These are phyloP conservation scores for Erebia epiphron DNA, from an alignment of 2,888 invertebrate genomes.

Conservation along the genomic window DNA sequence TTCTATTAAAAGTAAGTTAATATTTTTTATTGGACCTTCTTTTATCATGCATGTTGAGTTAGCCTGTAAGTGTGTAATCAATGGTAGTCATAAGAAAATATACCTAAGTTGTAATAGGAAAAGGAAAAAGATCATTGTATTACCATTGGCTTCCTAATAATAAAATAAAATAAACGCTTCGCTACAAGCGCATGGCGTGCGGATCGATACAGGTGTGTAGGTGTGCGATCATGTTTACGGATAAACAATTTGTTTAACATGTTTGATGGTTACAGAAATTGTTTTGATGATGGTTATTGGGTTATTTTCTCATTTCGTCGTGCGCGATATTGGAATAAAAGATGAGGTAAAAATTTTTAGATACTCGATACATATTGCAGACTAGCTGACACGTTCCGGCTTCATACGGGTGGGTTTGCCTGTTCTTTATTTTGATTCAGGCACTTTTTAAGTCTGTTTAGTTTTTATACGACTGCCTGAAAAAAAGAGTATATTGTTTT, in stretches of 20 bases:
- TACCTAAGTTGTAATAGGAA: no score
- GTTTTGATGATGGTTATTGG: slow-evolving; percentile 13
- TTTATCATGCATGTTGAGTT: no score
- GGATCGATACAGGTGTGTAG: neutral
- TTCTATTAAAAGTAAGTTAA: no score
- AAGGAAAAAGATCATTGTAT: no score
- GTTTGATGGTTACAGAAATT: slow-evolving; percentile 10
- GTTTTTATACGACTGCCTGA: no score
- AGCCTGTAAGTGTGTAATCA: no score
- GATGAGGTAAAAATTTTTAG: neutral
- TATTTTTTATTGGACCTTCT: no score
- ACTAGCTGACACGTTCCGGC: neutral
- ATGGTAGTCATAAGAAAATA: no score
- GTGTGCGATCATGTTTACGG: neutral
- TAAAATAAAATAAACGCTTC: neutral
- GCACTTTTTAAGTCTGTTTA: no score
- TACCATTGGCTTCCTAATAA: no score
- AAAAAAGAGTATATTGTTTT: no score
- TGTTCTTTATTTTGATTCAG: no score
- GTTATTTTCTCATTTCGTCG: slow-evolving; percentile 12
- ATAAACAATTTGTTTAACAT: slow-evolving; percentile 19
- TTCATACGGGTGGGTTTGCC: neutral
- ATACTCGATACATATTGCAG: neutral
- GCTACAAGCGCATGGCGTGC: neutral
- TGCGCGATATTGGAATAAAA: slow-evolving; percentile 14